Conservation (phyloP, 2,797 vertebrate species). For the Myiotriccus ornatus region DNA sequence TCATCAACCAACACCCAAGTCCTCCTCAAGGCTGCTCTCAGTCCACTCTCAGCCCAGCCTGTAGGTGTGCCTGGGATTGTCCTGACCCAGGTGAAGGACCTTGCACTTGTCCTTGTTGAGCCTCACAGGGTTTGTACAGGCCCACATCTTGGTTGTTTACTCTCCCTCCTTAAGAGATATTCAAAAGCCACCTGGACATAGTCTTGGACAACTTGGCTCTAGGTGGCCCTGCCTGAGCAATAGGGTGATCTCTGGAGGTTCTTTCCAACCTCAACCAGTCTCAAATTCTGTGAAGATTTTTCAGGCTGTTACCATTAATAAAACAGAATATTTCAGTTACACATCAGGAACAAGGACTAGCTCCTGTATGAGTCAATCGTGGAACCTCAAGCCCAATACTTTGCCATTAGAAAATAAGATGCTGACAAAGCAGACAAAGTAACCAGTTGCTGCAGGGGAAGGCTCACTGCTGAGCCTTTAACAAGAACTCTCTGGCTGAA, state of each 20-base stretch:
- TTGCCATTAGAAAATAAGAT: neutral
- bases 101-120: neutral
- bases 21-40: neutral
- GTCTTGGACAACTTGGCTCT: neutral
- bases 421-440: neutral
- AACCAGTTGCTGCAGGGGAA: neutral
- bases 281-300: neutral
- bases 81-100: rapidly evolving
- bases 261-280: neutral
- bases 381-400: neutral
- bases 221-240: neutral
- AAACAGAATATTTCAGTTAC: neutral
- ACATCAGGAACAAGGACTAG: neutral
- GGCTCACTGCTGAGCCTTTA: neutral
- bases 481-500: neutral
- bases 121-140: neutral
- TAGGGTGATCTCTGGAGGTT: neutral
- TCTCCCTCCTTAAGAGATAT: neutral
- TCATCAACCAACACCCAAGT: neutral
- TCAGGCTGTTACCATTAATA: neutral
- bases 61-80: neutral
- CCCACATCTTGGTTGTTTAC: neutral
- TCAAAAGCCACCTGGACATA: neutral
- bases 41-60: neutral
- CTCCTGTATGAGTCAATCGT: neutral